Conservation (phyloP, 2,113 vertebrate genomes). For the Phalacrocorax aristotelis region DNA sequence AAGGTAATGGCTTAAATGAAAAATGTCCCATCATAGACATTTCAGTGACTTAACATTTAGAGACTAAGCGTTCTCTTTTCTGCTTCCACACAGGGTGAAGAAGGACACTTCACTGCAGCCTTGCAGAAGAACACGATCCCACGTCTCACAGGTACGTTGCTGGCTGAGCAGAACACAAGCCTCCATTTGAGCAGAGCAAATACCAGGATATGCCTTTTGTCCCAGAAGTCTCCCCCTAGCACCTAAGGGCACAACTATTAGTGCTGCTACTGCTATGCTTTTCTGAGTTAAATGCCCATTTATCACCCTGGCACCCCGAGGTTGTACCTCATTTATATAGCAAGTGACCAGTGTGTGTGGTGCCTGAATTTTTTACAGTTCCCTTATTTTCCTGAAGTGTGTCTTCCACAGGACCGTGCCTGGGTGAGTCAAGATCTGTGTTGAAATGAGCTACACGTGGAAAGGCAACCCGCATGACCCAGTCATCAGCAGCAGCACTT, state of each 20-base stretch:
- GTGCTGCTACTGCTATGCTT: not conserved
- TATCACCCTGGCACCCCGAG: too few relatives aligned
- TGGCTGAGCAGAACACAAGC: not conserved
- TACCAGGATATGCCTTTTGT: not conserved
- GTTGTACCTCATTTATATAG: fast-evolving
- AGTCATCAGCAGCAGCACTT: not conserved
- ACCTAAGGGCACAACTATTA: not conserved
- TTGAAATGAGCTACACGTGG: fast-evolving
- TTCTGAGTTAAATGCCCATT: fast-evolving
- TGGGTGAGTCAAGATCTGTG: not conserved
- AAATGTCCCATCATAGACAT: fast-evolving
- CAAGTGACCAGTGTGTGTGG: fast-evolving
- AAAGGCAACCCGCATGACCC: not conserved
- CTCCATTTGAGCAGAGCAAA: not conserved
- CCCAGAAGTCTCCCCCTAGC: not conserved
- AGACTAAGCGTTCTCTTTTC: not conserved
- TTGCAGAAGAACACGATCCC: fast-evolving
- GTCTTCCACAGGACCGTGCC: too few relatives aligned
- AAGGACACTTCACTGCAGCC: not conserved
- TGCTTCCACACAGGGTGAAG: not conserved
- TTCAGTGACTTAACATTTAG: fast-evolving
- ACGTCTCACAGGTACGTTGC: fast-evolving
- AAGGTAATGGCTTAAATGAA: not conserved
- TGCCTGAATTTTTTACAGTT: not conserved
- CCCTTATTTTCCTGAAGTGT: not conserved